Conservation (phyloP, 1,140 invertebrate genomes). For the Meloidogyne floridensis region DNA sequence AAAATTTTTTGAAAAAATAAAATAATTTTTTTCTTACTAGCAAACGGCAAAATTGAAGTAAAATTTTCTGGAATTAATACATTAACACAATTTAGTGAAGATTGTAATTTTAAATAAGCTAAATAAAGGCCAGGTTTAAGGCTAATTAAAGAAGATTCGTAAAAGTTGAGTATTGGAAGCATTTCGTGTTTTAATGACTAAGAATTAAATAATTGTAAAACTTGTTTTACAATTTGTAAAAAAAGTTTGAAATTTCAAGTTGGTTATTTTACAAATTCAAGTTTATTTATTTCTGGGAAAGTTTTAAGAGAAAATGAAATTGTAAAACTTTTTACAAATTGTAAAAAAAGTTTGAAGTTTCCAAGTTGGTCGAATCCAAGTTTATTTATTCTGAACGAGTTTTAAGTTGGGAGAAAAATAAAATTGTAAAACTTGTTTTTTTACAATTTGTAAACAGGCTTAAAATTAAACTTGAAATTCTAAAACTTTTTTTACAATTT, state of each 20-base stretch:
- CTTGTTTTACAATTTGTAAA: too few species aligned
- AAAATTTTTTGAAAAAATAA: neutral
- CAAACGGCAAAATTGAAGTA: conserved; percentile 88
- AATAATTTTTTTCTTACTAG: conserved; percentile 66
- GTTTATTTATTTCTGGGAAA: too few species aligned
- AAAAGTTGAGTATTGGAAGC: conserved; percentile 79
- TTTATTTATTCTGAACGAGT: too few species aligned
- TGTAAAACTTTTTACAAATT: neutral
- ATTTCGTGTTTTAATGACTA: conserved; percentile 25
- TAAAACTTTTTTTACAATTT: too few species aligned
- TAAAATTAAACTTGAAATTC: too few species aligned
- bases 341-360: neutral
- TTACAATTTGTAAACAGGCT: too few species aligned
- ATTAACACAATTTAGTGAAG: conserved; percentile 87
- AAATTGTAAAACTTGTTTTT: too few species aligned
- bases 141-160: conserved; percentile 81
- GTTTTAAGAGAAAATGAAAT: conserved; percentile 21
- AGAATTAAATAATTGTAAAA: neutral
- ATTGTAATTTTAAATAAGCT: conserved; percentile 90
- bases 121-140: conserved; percentile 84
- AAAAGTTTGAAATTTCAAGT: too few species aligned
- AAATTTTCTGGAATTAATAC: conserved; percentile 86
- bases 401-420: too few species aligned
- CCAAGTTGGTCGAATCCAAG: too few species aligned
- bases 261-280: too few species aligned